Base-by-base conservation (phyloP, 2,797 vertebrate species). In the Heterohyrax brucei region DNA sequence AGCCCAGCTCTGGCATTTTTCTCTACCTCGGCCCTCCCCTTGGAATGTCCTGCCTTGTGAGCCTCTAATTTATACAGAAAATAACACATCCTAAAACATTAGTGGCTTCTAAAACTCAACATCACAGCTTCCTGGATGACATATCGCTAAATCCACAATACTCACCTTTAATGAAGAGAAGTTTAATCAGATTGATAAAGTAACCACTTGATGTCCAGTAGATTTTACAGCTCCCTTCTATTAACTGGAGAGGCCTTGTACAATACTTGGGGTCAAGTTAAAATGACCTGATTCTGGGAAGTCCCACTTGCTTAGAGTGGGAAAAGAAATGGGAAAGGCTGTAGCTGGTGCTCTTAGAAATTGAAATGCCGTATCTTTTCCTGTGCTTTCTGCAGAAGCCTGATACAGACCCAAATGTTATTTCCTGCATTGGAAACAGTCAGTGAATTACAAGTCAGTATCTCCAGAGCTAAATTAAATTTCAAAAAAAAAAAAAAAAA, bases 51-150 rank as follows among this genome's bases (percentile, higher is more conserved):
- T 80, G 7, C 22, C 28, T 28, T 21, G 46, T 66, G 48, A 76
- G 12, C 4, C 75, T 93, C 78, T 87, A 61, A 92, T 50, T 92
- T 94, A 89, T n/a, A 64, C 61, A 66, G 86, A 90, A 88, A 83
- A 1, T 5, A 53, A 56, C 16, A n/a, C 44, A 73, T 80, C 53
- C 48, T 70, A 66, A 91, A 79, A 56, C 48, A 9, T 3, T 84
- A 56, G n/a, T 46, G 16, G 70, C 83, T 86, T 91, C 80, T 44
- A 72, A 33, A 85, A 79, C 8, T 72, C 56, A 56, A 14, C 59
- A 77, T 59, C 26, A 13, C 10, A 76, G 56, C 9, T 61, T 90
- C 56, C 61, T 66, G 61, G 44, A 59, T 48, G 77, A 14, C 7
- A 1, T 68, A 14, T 18, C 83, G 80, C 59, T 73, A 77, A 78